These are phyloP conservation scores for Chloroceryle amazona DNA, from an alignment of 2,797 vertebrate species.

Conservation along the genomic window DNA sequence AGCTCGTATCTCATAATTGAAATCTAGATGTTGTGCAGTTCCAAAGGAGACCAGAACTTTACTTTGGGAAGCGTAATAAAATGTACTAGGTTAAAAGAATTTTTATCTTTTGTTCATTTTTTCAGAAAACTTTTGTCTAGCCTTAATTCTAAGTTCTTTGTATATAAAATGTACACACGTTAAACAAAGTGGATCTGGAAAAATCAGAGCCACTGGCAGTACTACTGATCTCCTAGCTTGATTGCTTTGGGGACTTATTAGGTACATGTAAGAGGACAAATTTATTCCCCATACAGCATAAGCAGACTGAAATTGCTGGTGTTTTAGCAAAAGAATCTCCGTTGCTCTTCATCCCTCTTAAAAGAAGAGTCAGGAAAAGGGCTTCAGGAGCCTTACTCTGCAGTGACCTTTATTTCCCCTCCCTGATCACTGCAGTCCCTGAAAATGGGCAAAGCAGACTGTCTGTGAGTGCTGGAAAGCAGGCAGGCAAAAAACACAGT, in stretches of 20 bases:
- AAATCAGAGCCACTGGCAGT: background rate
- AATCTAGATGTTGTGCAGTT: background rate
- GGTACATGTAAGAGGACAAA: background rate
- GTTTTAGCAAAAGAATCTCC: slow-evolving; percentile 21
- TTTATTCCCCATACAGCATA: background rate
- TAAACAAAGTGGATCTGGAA: background rate
- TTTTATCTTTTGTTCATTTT: background rate
- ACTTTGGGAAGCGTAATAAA: background rate
- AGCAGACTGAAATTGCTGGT: slow-evolving; percentile 4
- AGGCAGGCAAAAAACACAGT: background rate
- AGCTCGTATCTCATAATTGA: background rate
- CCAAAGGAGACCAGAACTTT: background rate
- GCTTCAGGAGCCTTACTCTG: background rate
- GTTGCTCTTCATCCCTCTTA: background rate
- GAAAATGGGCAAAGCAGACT: background rate
- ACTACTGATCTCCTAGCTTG: background rate
- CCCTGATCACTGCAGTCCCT: background rate
- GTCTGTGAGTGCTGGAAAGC: background rate
- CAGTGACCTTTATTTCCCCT: slow-evolving; percentile 30
- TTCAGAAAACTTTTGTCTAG: background rate
- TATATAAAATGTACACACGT: background rate
- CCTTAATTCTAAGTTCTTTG: background rate
- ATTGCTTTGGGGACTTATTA: background rate
- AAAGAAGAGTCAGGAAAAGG: slow-evolving; percentile 18
- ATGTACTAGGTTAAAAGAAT: background rate